These are phyloP conservation scores for Pluvianellus socialis DNA, from an alignment of 2,113 vertebrate species.

Conservation along the genomic window DNA sequence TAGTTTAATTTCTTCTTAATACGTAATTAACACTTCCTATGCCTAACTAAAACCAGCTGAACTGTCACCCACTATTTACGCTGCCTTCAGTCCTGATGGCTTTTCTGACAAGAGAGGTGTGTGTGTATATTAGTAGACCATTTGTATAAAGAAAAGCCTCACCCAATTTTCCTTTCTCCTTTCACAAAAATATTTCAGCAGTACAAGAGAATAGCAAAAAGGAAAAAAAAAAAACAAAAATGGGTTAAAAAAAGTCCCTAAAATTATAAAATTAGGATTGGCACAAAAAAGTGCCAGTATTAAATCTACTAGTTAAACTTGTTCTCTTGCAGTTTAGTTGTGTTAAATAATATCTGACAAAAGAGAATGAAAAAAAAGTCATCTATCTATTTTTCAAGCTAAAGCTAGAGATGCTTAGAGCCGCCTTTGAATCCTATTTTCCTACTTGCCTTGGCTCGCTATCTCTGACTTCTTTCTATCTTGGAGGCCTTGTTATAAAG, in stretches of 20 bases:
- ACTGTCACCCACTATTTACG: neutral
- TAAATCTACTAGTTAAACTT: neutral
- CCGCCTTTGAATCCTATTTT: neutral
- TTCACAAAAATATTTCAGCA: neutral
- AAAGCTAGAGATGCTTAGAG: neutral
- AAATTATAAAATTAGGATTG: neutral
- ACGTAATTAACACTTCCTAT: neutral
- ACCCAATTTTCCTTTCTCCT: neutral
- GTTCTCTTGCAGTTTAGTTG: neutral
- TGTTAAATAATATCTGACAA: neutral
- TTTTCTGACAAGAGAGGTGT: neutral
- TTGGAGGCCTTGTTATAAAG: neutral
- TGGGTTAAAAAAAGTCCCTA: neutral
- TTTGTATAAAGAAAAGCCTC: neutral
- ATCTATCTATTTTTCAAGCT: neutral
- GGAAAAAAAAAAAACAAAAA: neutral
- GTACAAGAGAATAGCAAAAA: neutral
- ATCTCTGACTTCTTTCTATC: neutral
- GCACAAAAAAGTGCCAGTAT: neutral
- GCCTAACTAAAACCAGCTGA: neutral
- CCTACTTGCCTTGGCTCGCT: neutral
- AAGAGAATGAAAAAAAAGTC: neutral
- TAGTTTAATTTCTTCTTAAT: neutral
- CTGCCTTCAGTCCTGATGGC: neutral
- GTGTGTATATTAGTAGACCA: neutral